Conservation (phyloP, 1,140 invertebrate species). For the Eupristina koningsbergeri region DNA sequence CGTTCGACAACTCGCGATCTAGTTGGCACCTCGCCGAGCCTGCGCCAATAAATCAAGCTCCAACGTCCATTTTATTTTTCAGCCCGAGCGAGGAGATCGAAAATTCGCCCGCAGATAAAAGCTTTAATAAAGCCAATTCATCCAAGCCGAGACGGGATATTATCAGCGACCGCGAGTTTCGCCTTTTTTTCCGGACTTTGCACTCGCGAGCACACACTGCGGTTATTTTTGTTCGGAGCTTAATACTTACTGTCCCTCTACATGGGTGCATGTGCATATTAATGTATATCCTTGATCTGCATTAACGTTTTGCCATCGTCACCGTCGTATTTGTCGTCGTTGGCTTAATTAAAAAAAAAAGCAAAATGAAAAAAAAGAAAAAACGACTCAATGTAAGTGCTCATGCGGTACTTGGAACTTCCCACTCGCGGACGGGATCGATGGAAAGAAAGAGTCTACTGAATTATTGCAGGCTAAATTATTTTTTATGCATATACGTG, state of each 20-base stretch:
- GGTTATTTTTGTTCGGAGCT: not conserved
- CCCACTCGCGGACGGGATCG: not conserved
- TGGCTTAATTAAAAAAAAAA: not conserved
- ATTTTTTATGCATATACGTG: too few relatives aligned
- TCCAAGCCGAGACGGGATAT: too few relatives aligned
- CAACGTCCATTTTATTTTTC: not conserved
- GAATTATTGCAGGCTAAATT: too few relatives aligned
- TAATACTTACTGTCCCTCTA: not conserved
- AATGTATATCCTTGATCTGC: slow-evolving; percentile 18
- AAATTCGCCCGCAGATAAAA: not conserved
- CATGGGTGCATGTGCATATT: not conserved
- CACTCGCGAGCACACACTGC: not conserved
- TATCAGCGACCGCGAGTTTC: not conserved
- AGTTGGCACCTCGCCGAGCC: slow-evolving; percentile 6
- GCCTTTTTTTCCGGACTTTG: not conserved
- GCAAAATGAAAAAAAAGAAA: too few relatives aligned
- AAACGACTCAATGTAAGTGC: not conserved
- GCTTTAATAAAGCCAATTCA: too few relatives aligned
- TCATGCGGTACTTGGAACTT: not conserved
- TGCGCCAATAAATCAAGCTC: not conserved
- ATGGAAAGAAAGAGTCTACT: not conserved
- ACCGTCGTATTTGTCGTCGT: not conserved
- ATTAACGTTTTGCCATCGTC: slow-evolving; percentile 9
- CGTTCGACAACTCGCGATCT: not conserved
- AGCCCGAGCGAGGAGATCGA: not conserved